Percentiles rank a stretch among this genome's conserved stretches.
These are phyloP conservation scores for Leptura quadrifasciata DNA, from an alignment of 2,888 invertebrate genomes.

Conservation along the genomic window DNA sequence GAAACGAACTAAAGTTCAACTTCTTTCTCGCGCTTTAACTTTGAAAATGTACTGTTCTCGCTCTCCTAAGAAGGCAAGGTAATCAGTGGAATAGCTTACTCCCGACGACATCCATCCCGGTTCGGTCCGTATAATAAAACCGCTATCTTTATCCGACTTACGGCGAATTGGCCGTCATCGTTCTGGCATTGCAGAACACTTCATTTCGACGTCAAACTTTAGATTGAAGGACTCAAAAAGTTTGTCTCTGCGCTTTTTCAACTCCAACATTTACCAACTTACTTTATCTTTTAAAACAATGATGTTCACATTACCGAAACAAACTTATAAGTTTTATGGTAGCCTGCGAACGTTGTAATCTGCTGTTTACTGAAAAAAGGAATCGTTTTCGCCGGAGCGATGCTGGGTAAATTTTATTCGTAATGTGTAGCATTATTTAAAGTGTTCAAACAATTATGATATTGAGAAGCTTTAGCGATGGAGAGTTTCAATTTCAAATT, in stretches of 20 bases:
- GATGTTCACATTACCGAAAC: slow-evolving; percentile 40
- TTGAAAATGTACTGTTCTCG: slow-evolving; percentile 56
- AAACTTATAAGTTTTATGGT: slow-evolving; percentile 32
- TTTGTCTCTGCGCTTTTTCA: slow-evolving; percentile 64
- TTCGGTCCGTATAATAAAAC: slow-evolving; percentile 42
- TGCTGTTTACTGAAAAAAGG: slow-evolving; percentile 16
- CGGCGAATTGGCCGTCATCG: slow-evolving; percentile 68
- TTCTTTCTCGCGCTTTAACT: slow-evolving; percentile 55
- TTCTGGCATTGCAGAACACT: slow-evolving; percentile 67
- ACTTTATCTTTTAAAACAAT: slow-evolving; percentile 40
- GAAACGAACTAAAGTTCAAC: slow-evolving; percentile 59
- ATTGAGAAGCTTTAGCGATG: not conserved
- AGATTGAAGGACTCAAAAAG: slow-evolving; percentile 65
- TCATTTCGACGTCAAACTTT: slow-evolving; percentile 69
- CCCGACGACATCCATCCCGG: slow-evolving; percentile 52
- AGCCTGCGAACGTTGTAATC: slow-evolving; percentile 27
- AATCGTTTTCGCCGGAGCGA: not conserved
- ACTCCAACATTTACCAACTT: slow-evolving; percentile 57
- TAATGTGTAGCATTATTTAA: not conserved
- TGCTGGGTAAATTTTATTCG: not conserved
- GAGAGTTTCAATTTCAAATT: too few species aligned
- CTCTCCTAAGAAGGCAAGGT: slow-evolving; percentile 64
- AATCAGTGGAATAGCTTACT: slow-evolving; percentile 66
- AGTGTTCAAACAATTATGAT: not conserved
- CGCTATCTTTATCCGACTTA: slow-evolving; percentile 52